Percentiles rank a stretch among this genome's conserved stretches.
Conservation (phyloP, 2,888 invertebrate species). For the Bruchidius siliquastri region DNA sequence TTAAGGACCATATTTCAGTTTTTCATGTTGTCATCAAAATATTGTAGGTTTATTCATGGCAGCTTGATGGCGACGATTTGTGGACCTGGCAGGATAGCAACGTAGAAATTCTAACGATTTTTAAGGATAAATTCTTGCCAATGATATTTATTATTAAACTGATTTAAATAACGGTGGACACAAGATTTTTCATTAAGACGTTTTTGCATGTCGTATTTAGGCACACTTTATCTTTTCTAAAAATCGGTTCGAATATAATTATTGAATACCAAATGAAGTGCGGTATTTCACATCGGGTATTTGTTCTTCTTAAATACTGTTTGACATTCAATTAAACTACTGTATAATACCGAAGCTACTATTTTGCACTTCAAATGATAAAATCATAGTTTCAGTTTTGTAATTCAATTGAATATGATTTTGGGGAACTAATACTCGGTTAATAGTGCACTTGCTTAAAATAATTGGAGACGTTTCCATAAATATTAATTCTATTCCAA, state of each 20-base stretch:
- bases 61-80: background rate
- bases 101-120: constrained; percentile 34
- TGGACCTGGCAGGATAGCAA: background rate
- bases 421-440: background rate
- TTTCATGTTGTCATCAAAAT: too few species aligned
- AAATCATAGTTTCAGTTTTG: too few species aligned
- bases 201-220: constrained; percentile 39
- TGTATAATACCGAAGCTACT: too few species aligned
- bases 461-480: background rate
- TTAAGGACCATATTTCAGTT: too few species aligned
- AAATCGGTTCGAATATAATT: constrained; percentile 32
- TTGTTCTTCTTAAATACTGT: background rate
- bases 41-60: too few species aligned
- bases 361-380: too few species aligned
- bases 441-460: background rate
- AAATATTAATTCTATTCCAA: constrained; percentile 25
- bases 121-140: constrained; percentile 30
- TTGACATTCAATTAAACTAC: background rate
- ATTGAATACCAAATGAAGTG: background rate
- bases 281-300: constrained; percentile 2
- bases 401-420: background rate
- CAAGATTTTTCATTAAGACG: constrained; percentile 29
- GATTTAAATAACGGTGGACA: constrained; percentile 31
- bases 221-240: constrained; percentile 40
- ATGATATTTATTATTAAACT: constrained; percentile 28